Evolutionary conservation across 2,797 vertebrate species (phyloP), one percentile per base, ranked within the genome.

Genomic region (Galagoides demidoff): DNA sequence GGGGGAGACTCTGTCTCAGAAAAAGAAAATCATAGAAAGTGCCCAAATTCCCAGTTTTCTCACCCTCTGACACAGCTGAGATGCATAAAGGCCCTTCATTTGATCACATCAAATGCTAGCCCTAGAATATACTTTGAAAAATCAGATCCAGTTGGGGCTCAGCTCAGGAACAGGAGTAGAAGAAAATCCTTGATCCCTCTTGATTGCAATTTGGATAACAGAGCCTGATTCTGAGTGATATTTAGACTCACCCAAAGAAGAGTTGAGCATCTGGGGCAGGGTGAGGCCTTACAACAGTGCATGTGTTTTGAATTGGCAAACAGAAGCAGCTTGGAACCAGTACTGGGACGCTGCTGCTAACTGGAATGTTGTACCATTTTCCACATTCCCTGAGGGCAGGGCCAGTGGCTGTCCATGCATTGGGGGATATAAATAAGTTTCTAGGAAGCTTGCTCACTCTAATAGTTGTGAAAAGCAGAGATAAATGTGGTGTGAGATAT

Each of bases 291-390:
- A 22, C 11, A 31, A 94, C 17, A 66, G 70, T 0, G 39, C 92
- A 93, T 95, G 93, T 96, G 96, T 97, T 96, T 89, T 78, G 73
- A 96, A 96, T 88, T 85, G 89, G 73, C 52, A 74, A 92, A 95
- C 89, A 96, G 94, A 97, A 97, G 96, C 94, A 93, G 29, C 71
- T 85, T 96, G 94, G 89, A 95, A 89, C 12, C 57, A 64, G 73
- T 70, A 71, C 84, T 85, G 68, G 93, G 92, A 90, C 94, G 76
- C 64, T 23, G 73, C 94, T 85, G 74, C 74, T 78, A 12, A 57
- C 27, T 39, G 81, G 31, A 82, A 64, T 2, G 57, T 64, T 68
- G 45, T 74, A 87, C 77, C 85, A 92, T 92, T 92, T 92, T 82
- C 86, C 49, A 9, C n/a, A 52, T 85, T 83, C 78, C 96, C 66